These are phyloP conservation scores for Drosophila infuscata DNA, from an alignment of 2,888 invertebrate genomes.

Conservation along the genomic window DNA sequence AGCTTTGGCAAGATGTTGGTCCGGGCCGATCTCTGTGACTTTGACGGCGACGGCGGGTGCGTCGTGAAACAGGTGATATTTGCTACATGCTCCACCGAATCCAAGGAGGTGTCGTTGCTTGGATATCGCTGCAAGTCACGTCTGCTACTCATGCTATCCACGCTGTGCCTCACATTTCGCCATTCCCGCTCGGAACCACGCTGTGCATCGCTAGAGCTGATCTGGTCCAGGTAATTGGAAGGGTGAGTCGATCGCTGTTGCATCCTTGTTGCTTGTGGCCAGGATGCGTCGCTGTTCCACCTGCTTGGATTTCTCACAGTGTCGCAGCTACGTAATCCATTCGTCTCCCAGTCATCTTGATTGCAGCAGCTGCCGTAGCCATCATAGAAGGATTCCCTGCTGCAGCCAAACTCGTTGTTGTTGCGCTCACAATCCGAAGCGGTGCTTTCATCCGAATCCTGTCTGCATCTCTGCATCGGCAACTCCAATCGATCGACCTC, in stretches of 20 bases:
- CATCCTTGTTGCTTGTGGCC: not conserved
- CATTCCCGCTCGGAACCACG: not conserved
- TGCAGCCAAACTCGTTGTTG: not conserved
- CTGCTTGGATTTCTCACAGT: not conserved
- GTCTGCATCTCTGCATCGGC: not conserved
- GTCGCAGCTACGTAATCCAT: not conserved
- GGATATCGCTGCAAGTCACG: not conserved
- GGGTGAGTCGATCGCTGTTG: not conserved
- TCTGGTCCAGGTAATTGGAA: not conserved
- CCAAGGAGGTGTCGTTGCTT: conserved; percentile 20
- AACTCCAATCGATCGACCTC: not conserved
- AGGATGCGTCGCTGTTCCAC: not conserved
- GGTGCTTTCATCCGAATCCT: conserved; percentile 4
- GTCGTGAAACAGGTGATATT: not conserved
- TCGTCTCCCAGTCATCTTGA: not conserved
- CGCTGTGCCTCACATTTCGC: not conserved
- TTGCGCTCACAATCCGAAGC: not conserved
- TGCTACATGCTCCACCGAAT: conserved; percentile 3
- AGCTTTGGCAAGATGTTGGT: not conserved
- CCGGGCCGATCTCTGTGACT: not conserved
- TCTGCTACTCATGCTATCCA: not conserved
- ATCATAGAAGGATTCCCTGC: not conserved
- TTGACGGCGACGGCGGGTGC: not conserved
- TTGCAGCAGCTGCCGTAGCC: not conserved
- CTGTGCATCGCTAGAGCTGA: not conserved